Evolutionary conservation across 2,113 vertebrate genomes (phyloP), one percentile per base, ranked within the genome.

Genomic region (Danionella cerebrum): DNA sequence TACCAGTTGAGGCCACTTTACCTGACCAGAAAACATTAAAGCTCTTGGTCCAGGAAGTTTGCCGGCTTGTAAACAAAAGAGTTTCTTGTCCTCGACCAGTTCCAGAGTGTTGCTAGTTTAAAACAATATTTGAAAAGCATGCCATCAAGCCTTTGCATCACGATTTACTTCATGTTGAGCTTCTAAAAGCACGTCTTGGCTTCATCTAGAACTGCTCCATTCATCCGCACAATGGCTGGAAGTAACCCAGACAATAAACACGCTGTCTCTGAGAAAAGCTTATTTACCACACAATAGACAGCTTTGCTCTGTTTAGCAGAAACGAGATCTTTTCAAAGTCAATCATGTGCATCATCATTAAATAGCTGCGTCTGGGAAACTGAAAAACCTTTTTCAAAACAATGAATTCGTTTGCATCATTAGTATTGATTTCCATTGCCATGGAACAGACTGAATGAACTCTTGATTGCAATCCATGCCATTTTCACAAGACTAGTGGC

Each of bases 291-390:
- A 47, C 25, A 36, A 45, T 21, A 47, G 21, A 8, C 44, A 39
- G 14, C 53, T 14, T 29, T 53, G 47, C 10, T 44, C n/a, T 44
- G 50, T 58, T 22, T 42, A 5, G n/a, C n/a, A 5, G 24, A 29
- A 59, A 53, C 45, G 48, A n/a, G 45, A 35, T 39, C 22, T 55
- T 65, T 57, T 66, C 33, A 33, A 58, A 51, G 16, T 50, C 53
- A 50, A 24, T 39, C 42, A 71, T 39, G 69, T 58, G 41, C 31
- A 42, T 50, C 10, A 57, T 24, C 16, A 35, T 21, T 8, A 42
- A 25, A 59, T 18, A 59, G 44, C 14, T 31, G 51, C 44, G 24
- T 13, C 39, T 51, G 10, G 35, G 36, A 55, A 57, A 51, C 62
- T 42, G 18, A 38, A 35, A 35, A 24, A 18, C 2, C 6, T 58